A percentile compares a stretch with the other conserved stretches of the same genome.
These are phyloP conservation scores for Oscarella lobularis DNA, from an alignment of 37 sponge, comb jelly and placozoan genomes.

Conservation along the genomic window DNA sequence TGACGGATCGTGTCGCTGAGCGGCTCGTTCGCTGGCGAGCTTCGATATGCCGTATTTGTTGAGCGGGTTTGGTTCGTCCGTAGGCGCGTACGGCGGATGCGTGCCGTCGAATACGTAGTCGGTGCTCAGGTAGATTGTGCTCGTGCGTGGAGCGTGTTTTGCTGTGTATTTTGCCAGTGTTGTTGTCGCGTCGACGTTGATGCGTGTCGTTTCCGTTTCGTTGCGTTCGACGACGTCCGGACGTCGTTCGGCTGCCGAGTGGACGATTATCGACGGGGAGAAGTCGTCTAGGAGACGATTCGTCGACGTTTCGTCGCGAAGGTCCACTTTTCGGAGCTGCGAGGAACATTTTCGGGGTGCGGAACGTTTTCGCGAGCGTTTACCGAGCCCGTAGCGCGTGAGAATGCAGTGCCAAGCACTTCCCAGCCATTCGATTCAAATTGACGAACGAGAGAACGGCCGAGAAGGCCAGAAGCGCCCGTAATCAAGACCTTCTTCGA, in stretches of 20 bases:
- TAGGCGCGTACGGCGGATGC: constrained; percentile 51
- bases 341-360: not conserved
- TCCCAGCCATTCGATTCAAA: constrained; percentile 40
- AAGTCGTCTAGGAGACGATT: constrained; percentile 29
- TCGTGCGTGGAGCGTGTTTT: constrained; percentile 20
- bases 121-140: constrained; percentile 69
- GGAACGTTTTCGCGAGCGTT: not conserved
- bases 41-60: constrained; percentile 62
- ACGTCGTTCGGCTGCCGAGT: constrained; percentile 78
- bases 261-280: constrained; percentile 51
- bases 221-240: constrained; percentile 66
- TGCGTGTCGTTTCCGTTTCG: constrained; percentile 7
- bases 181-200: constrained; percentile 59
- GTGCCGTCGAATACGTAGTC: constrained; percentile 80
- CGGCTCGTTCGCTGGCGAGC: constrained; percentile 42
- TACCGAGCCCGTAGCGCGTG: constrained; percentile 22
- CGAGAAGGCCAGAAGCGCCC: constrained; percentile 83
- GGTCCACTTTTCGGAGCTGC: constrained; percentile 21
- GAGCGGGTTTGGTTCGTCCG: constrained; percentile 45
- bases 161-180: constrained; percentile 27
- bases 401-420: constrained; percentile 48
- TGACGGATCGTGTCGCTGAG: not conserved
- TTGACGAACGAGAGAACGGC: constrained; percentile 25
- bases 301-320: constrained; percentile 24
- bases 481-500: constrained; percentile 51